Conservation (phyloP, 2,797 vertebrate genomes). For the Podargus strigoides region DNA sequence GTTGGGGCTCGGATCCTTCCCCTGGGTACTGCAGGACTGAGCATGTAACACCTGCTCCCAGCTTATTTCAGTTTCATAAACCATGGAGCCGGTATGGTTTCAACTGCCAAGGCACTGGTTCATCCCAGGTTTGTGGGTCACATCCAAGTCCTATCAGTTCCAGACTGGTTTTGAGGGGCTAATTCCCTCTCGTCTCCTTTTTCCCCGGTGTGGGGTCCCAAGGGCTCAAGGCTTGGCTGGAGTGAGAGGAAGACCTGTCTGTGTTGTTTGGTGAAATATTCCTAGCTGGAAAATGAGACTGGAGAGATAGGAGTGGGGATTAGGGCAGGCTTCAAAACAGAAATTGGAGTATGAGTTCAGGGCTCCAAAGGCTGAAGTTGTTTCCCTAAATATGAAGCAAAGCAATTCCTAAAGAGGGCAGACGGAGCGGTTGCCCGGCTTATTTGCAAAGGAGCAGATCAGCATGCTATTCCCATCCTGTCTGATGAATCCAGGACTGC, state of each 20-base stretch:
- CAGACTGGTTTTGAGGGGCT: background rate
- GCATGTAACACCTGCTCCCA: background rate
- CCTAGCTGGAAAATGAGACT: constrained; percentile 43
- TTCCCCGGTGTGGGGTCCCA: background rate
- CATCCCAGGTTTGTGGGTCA: background rate
- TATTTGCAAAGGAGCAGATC: background rate
- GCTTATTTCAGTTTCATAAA: constrained; percentile 23
- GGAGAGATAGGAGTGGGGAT: constrained; percentile 3
- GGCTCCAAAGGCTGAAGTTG: background rate
- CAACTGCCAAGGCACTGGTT: background rate
- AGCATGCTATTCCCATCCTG: background rate
- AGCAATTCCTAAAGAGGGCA: background rate
- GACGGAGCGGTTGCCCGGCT: fast-evolving
- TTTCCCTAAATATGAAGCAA: background rate
- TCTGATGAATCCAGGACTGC: background rate
- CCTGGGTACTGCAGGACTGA: background rate
- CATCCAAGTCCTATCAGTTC: constrained; percentile 17
- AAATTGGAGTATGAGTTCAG: constrained; percentile 36
- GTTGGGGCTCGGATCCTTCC: background rate
- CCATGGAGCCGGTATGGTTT: fast-evolving
- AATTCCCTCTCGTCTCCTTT: constrained; percentile 26
- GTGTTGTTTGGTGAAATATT: background rate
- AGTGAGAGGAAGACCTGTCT: fast-evolving
- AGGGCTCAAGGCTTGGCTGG: background rate
- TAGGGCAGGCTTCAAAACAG: constrained; percentile 10